These are phyloP conservation scores for Platynereis dumerilii DNA, from an alignment of 2,888 invertebrate genomes.

Conservation along the genomic window DNA sequence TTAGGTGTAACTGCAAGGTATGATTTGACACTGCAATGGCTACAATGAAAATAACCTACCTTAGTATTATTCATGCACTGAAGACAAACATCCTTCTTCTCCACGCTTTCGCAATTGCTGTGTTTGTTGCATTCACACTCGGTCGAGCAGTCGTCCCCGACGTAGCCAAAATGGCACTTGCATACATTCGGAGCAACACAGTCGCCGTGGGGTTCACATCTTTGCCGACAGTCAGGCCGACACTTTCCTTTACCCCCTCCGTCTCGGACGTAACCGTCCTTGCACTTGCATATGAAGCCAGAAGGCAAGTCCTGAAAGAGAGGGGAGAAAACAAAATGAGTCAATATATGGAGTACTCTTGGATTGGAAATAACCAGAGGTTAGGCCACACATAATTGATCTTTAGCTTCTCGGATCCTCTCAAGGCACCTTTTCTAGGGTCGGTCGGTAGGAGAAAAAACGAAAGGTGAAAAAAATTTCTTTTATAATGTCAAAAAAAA, in stretches of 20 bases:
- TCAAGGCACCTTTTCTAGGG: too few species aligned
- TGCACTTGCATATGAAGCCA: constrained; percentile 86
- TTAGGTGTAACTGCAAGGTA: too few species aligned
- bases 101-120: constrained; percentile 81
- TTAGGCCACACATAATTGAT: too few species aligned
- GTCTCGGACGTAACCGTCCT: constrained; percentile 57
- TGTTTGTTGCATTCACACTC: constrained; percentile 95
- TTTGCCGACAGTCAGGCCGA: constrained; percentile 62
- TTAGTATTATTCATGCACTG: constrained; percentile 91
- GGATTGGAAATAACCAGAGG: too few species aligned
- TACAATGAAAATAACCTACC: too few species aligned
- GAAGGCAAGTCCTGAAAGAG: constrained; percentile 69
- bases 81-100: constrained; percentile 80
- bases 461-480: too few species aligned
- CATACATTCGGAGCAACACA: constrained; percentile 66
- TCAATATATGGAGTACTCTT: too few species aligned
- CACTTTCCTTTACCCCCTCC: constrained; percentile 39
- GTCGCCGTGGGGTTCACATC: constrained; percentile 58
- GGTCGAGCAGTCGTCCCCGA: constrained; percentile 90
- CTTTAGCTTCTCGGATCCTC: too few species aligned
- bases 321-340: too few species aligned
- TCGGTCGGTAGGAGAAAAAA: too few species aligned
- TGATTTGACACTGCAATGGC: too few species aligned
- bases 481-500: too few species aligned
- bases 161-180: constrained; percentile 91